Evolutionary conservation across 2,888 invertebrate species (phyloP), one percentile per base, ranked within the genome.

Genomic region (Drosophila nigritarsus): DNA sequence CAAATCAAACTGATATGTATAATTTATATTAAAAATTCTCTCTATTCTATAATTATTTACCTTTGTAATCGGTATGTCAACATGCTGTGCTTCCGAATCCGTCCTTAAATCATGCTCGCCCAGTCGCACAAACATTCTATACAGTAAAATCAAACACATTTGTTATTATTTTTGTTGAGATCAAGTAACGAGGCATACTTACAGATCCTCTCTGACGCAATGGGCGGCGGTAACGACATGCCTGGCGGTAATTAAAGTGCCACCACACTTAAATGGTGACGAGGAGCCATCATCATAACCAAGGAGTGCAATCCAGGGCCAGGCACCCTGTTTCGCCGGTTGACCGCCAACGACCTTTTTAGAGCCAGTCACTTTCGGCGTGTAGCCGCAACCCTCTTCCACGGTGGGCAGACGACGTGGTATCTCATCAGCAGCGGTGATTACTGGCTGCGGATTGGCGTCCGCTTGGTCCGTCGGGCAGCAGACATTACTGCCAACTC

Each of bases 281-380:
- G 70, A 86, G 50, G 87, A 93, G 83, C 93, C 92, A 65, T 91
- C 92, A 75, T 93, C 94, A 90, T 96, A 97, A 0, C 97, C 97
- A 42, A 97, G 93, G 4, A 96, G 94, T 0, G 95, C 95, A 81
- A 97, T 94, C 97, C 97, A 97, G 0, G 97, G 97, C 95, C 96
- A 97, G 61, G 96, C 95, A 27, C 96, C 97, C 71, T 95, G 92
- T 58, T 94, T 93, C 8, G 96, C 96, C 13, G 95, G 94, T 0
- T 94, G 92, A 0, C 97, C 97, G 8, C 96, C 96, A 1, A 97
- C 96, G 2, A 97, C 95, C 79, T 95, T 94, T 38, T 94, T 93
- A 82, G 94, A 94, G 0, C 94, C 89, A 0, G 93, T 93, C 73
- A 94, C 90, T 0, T 93, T 93, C 71, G 95, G 94, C 49, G 94